Conservation (phyloP, 2,113 vertebrate species). For the Mugil cephalus region DNA sequence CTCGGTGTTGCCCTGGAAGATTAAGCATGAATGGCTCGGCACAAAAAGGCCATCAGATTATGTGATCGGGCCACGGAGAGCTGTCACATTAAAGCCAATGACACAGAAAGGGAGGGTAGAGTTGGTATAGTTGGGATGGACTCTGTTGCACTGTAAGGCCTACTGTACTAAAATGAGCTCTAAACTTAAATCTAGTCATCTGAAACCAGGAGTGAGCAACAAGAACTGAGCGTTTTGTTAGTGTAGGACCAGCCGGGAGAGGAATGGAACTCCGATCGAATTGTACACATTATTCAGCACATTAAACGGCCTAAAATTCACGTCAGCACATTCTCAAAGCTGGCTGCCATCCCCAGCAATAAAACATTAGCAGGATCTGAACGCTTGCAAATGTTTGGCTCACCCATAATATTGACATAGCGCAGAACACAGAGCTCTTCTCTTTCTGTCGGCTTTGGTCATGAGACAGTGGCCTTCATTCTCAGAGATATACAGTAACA, state of each 20-base stretch:
- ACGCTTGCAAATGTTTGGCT: constrained; percentile 49
- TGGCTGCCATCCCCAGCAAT: constrained; percentile 57
- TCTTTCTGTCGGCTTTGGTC: background rate
- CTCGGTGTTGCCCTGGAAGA: constrained; percentile 63
- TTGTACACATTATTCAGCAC: constrained; percentile 59
- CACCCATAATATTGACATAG: constrained; percentile 32
- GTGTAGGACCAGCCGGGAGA: constrained; percentile 8
- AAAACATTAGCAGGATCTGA: constrained; percentile 49
- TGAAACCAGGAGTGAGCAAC: background rate
- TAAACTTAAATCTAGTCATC: background rate
- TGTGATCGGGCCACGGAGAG: constrained; percentile 38
- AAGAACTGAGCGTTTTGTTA: background rate
- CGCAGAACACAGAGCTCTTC: constrained; percentile 1
- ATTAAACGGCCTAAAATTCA: constrained; percentile 56
- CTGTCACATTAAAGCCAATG: constrained; percentile 57
- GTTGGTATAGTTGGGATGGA: constrained; percentile 32
- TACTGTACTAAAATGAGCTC: constrained; percentile 25
- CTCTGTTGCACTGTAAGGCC: constrained; percentile 29
- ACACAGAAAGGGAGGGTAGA: background rate
- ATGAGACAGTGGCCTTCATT: background rate
- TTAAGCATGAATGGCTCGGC: constrained; percentile 74
- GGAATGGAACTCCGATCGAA: constrained; percentile 25
- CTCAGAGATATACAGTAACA: background rate
- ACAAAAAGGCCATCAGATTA: constrained; percentile 75
- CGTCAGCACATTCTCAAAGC: constrained; percentile 63